Evolutionary conservation across 2,113 vertebrate species (phyloP), one percentile per base, ranked within the genome.

Genomic region (Anser brachyrhynchus): DNA sequence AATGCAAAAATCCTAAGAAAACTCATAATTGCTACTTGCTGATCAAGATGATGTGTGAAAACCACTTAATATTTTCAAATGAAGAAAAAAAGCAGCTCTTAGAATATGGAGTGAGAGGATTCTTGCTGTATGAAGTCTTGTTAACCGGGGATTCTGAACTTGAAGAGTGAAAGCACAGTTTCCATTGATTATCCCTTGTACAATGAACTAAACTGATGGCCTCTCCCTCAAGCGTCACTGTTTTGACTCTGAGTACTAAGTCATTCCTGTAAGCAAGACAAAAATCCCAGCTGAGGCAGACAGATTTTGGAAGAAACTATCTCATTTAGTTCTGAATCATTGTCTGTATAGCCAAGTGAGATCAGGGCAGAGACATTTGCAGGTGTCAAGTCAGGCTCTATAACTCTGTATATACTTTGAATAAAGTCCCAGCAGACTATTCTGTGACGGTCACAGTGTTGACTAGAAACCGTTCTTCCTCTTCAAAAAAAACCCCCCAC

Each of bases 281-380:
- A 90, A 92, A 89, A 59, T 28, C 28, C 65, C 54, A 86, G 23
- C 54, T 65, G 72, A 51, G 28, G 64, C 4, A 9, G 6, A 55
- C 83, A 62, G 41, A 59, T 41, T 94, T 94, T 52, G 46, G 80
- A 79, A 88, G 39, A 84, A 93, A 84, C 88, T 69, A 29, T 33
- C 52, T 83, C 43, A 26, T 94, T 89, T 65, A 80, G 20, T 46
- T 85, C 74, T 86, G 61, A 91, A 80, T 92, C 10, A 62, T 16
- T 81, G 61, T 69, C 49, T 74, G n/a, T 16, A 43, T 18, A 85
- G 21, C 11, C 43, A 84, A 89, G 26, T 29, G 81, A 91, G 92
- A 90, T 69, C 13, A 16, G 51, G 61, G 31, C 44, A 90, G 55
- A 54, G 10, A 58, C 46, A 87, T 69, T 73, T 90, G 33, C 83